Base-by-base conservation (phyloP, 2,888 invertebrate genomes). In the Calliscelio sp. region DNA sequence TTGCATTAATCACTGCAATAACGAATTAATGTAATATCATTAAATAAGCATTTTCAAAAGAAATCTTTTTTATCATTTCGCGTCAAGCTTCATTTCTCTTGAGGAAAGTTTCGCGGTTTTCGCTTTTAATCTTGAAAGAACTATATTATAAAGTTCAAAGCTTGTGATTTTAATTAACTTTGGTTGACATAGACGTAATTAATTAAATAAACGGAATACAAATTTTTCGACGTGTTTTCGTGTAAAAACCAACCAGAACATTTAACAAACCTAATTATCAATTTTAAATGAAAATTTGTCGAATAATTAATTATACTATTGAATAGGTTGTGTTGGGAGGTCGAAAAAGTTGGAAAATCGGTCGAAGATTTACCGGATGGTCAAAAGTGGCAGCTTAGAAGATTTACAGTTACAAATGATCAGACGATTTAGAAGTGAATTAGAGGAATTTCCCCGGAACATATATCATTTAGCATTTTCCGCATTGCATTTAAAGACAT, bases 381-480 rank as follows among this genome's bases (percentile, higher is more conserved):
- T 68, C 16, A 38, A 38, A 68, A 53, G 38, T 55, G 49, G 44
- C 38, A 25, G 38, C 55, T 38, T 11, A 41, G 38, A 53, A 70
- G 44, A 70, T 41, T 55, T 55, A 44, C 32, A 53, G 68, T 68
- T 49, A 68, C 25, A 68, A 68, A 68, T 53, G 53, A 53, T 38
- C 25, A 24, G 10, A 20, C 41, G 41, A 68, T 68, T 68, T 53
- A 35, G 68, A 68, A 68, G 53, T 68, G 46, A 51, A 53, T 68
- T 68, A 53, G 53, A 68, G 68, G 18, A 22, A 68, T 53, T 41
- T 41, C 46, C 3, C 41, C 25, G 16, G 35, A 18, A 14, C 38
- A 35, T 66, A 68, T 16, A 41, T 53, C 68, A 53, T 68, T 41
- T 25, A 68, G 41, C 22, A 68, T 53, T 66, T 51, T n/a, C 18